Evolutionary conservation across 2,797 vertebrate genomes (phyloP).

Genomic region (Rhincodon typus): DNA sequence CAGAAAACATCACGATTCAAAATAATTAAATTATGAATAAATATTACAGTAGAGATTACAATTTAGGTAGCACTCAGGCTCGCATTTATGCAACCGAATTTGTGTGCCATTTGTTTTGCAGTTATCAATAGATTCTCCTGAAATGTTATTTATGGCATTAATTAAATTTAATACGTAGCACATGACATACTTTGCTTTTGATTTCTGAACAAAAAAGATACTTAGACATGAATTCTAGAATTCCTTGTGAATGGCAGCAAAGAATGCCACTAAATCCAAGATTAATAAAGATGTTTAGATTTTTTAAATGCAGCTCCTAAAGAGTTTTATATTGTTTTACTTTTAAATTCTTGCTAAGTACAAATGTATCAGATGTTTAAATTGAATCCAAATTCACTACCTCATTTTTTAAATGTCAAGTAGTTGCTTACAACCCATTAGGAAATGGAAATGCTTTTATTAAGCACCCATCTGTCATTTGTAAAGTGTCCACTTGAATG

Average conservation of each 20-base stretch:
- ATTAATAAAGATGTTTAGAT: background rate
- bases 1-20: background rate
- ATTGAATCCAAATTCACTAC: background rate
- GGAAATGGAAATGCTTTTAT: background rate
- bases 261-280: background rate
- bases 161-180: background rate
- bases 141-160: background rate
- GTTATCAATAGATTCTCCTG: background rate
- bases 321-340: background rate
- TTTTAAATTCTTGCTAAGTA: background rate
- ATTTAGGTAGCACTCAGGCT: background rate
- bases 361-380: background rate
- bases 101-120: background rate
- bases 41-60: background rate
- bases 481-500: background rate
- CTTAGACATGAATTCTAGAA: background rate
- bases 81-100: background rate
- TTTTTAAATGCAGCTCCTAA: background rate
- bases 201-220: background rate
- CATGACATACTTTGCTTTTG: background rate
- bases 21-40: background rate
- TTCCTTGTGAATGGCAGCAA: background rate
- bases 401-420: conserved; percentile 15
- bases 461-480: background rate
- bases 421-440: background rate